phyloP scores from a whole-genome alignment of 1,140 invertebrate genomes.

The Adoxophyes honmai region DNA sequence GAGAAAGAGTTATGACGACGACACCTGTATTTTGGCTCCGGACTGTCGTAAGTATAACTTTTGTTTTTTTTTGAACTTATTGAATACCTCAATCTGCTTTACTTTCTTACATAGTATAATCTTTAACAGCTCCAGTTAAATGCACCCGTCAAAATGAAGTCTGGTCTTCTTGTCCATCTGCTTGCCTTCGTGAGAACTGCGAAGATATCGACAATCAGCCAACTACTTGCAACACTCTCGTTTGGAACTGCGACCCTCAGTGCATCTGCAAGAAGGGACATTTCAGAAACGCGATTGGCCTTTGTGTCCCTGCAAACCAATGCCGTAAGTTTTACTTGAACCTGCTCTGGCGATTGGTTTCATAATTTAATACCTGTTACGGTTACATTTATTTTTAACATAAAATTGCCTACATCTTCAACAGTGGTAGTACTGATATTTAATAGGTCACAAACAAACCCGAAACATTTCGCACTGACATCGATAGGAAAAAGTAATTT shows the following conservation, averaged over 20 bases:
- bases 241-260: neutral
- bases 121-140: constrained; percentile 12
- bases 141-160: constrained; percentile 21
- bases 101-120: too few species aligned
- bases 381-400: too few species aligned
- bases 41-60: constrained; percentile 45
- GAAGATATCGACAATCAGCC: constrained; percentile 5
- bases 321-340: constrained; percentile 26
- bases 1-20: constrained; percentile 26
- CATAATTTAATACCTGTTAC: too few species aligned
- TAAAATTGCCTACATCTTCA: too few species aligned
- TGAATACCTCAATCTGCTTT: too few species aligned
- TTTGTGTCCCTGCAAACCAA: constrained; percentile 7
- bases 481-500: too few species aligned
- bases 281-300: neutral
- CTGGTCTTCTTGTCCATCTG: constrained; percentile 19
- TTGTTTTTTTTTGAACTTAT: too few species aligned
- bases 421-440: too few species aligned
- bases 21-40: constrained; percentile 33
- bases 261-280: constrained; percentile 7
- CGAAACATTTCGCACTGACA: too few species aligned
- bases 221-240: neutral
- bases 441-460: too few species aligned
- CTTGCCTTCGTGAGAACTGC: constrained; percentile 17
- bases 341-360: too few species aligned